Evolutionary conservation across 2,797 vertebrate genomes (phyloP).

Genomic region (Tauraco hartlaubi): DNA sequence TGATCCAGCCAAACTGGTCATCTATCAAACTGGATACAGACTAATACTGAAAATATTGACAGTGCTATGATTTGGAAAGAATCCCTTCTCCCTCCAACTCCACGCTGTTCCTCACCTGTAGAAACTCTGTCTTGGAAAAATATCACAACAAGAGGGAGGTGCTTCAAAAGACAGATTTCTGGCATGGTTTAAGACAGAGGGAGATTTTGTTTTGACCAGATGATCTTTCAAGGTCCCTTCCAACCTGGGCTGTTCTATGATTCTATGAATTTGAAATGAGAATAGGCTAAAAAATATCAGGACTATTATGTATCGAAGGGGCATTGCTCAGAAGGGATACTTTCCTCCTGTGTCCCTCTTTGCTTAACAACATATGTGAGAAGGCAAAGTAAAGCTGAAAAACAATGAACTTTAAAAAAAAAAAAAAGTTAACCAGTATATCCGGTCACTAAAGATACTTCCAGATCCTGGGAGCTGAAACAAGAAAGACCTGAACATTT

Average conservation of each 20-base stretch:
- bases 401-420: background rate
- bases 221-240: background rate
- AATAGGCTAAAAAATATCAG: background rate
- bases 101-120: background rate
- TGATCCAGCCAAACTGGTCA: fast-evolving
- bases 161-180: background rate
- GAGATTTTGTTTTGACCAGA: background rate
- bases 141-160: background rate
- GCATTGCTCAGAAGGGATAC: background rate
- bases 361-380: background rate
- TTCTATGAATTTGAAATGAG: background rate
- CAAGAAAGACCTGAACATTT: background rate
- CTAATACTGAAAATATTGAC: background rate
- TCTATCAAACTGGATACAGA: background rate
- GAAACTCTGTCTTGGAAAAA: background rate
- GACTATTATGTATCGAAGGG: background rate
- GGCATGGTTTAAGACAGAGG: background rate
- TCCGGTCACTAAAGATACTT: background rate
- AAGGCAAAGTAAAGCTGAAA: background rate
- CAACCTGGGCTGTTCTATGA: background rate
- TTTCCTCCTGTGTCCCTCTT: background rate
- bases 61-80: background rate
- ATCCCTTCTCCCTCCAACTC: background rate
- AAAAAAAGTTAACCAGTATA: background rate
- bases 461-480: background rate